Conservation (phyloP, 2,797 vertebrate genomes). For the Poecilia velifera region DNA sequence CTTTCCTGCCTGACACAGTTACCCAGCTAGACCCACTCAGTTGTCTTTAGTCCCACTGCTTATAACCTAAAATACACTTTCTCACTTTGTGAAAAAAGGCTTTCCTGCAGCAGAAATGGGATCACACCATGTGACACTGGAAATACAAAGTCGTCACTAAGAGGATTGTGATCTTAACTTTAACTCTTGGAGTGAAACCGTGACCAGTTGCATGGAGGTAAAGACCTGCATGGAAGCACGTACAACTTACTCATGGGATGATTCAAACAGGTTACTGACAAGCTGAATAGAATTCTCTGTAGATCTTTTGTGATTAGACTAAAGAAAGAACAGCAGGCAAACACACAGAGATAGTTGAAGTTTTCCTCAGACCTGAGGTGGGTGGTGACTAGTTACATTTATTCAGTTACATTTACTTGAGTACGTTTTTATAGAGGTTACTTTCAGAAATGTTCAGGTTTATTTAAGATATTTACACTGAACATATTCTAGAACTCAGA, state of each 20-base stretch:
- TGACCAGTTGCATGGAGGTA: constrained; percentile 31
- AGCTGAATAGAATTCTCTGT: background rate
- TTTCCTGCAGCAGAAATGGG: constrained; percentile 31
- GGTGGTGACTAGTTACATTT: background rate
- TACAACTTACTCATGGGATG: background rate
- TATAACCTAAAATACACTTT: constrained; percentile 26
- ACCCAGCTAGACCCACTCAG: constrained; percentile 42
- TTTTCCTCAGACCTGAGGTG: background rate
- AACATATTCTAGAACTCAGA: background rate
- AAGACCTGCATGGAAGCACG: constrained; percentile 2
- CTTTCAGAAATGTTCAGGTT: background rate
- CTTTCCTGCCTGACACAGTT: constrained; percentile 73
- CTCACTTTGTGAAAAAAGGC: constrained; percentile 19
- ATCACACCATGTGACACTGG: constrained; percentile 55
- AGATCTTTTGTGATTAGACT: background rate
- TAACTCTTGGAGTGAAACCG: constrained; percentile 49
- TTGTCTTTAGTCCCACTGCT: constrained; percentile 27
- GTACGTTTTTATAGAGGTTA: background rate
- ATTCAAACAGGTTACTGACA: constrained; percentile 2
- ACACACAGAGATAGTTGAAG: background rate
- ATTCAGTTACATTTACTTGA: background rate
- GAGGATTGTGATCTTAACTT: constrained; percentile 72
- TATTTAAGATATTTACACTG: background rate
- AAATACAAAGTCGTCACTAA: constrained; percentile 70
- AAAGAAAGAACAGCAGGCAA: background rate